Conservation (phyloP, 2,888 invertebrate species). For the Norana najaformis region DNA sequence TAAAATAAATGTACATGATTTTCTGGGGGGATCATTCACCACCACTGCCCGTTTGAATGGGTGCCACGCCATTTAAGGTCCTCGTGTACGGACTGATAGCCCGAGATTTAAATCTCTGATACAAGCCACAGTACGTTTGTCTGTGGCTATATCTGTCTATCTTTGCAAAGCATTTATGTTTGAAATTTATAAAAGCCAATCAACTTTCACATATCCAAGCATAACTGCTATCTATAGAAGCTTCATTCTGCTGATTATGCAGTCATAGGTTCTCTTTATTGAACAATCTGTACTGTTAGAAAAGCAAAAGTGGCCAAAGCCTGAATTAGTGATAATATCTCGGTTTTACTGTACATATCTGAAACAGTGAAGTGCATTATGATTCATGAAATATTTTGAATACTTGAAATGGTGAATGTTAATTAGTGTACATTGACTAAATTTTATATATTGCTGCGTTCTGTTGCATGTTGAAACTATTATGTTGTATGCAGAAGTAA, state of each 20-base stretch:
- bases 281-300: not conserved
- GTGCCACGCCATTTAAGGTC: too few relatives aligned
- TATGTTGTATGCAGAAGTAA: not conserved
- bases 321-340: not conserved
- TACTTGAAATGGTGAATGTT: not conserved
- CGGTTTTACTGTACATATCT: not conserved
- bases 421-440: not conserved
- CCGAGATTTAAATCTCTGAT: too few relatives aligned
- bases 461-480: conserved; percentile 5
- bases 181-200: not conserved
- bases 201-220: not conserved
- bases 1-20: too few relatives aligned
- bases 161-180: not conserved
- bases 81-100: too few relatives aligned
- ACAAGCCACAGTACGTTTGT: too few relatives aligned
- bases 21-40: too few relatives aligned
- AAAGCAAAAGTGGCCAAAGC: not conserved
- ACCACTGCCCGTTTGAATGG: too few relatives aligned
- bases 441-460: not conserved
- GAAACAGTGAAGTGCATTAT: not conserved
- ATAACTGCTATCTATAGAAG: not conserved
- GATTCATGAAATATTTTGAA: not conserved
- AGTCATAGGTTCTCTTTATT: not conserved
- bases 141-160: not conserved
- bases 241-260: not conserved